These are phyloP conservation scores for Eulemur rubriventer DNA, from an alignment of 2,797 vertebrate species.

Conservation along the genomic window DNA sequence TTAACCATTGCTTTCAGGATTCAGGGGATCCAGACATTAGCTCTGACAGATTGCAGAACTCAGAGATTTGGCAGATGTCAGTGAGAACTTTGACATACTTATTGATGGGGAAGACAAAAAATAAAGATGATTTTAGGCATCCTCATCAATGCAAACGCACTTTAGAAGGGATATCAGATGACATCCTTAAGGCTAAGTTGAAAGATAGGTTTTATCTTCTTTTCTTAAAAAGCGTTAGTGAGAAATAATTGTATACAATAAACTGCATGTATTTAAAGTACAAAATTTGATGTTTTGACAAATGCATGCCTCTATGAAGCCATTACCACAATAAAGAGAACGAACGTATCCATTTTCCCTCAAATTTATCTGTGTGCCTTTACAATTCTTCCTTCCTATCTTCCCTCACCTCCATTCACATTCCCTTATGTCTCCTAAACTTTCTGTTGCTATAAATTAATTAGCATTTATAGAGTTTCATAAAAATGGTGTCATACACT, in stretches of 20 bases:
- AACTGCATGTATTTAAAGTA: neutral
- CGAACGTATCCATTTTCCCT: neutral
- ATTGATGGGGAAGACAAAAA: neutral
- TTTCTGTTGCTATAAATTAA: neutral
- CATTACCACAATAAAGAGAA: neutral
- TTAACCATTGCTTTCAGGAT: slow-evolving; percentile 53
- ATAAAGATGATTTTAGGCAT: neutral
- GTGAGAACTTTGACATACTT: neutral
- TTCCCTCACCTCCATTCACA: neutral
- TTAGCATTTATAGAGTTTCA: neutral
- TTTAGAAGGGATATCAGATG: neutral
- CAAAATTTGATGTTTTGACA: neutral
- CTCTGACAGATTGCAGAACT: slow-evolving; percentile 18
- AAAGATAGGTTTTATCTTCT: neutral
- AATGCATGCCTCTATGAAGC: neutral
- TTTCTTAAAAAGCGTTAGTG: neutral
- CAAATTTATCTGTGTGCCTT: neutral
- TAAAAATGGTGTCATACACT: neutral
- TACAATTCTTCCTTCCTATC: neutral
- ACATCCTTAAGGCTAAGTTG: neutral
- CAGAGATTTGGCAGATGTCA: slow-evolving; percentile 43
- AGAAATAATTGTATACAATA: neutral
- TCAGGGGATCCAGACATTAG: slow-evolving; percentile 11
- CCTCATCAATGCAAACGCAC: neutral
- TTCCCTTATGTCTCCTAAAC: neutral